Base-by-base conservation (phyloP, 1,140 invertebrate genomes). In the Dendrolimus punctatus region DNA sequence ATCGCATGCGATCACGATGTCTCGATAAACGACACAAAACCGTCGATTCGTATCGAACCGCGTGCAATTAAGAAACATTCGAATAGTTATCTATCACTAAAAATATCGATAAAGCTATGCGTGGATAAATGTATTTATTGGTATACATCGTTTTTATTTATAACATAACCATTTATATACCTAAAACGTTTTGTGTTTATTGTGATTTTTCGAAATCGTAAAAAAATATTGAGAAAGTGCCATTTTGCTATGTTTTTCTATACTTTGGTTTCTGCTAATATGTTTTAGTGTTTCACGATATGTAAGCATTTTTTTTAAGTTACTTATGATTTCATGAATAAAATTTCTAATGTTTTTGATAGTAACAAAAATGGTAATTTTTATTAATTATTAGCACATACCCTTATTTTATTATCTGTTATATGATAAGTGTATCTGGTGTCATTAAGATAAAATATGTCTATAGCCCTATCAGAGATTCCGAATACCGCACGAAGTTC, bases 81-180 rank as follows among this genome's bases (percentile, higher is more conserved):
- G 53, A 58, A 7, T 55, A 40, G 54, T 49, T 59, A 44, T 45
- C 57, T 53, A 56, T 55, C 57, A 53, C 48, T 53, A 55, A 40
- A 42, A 62, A 58, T 64, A 62, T 60, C 54, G 45, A 68, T 55
- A 57, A 49, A 67, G 71, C 73, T 70, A 65, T 64, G 60, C 71
- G 69, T 77, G 68, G 51, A 73, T 73, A 72, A 76, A 76, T 63
- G 53, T 64, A 23, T 73, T 76, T 73, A 76, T 75, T 65, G 60
- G 59, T 55, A 60, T 44, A 42, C 53, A 53, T 64, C 58, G 67
- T 77, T 73, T 66, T 68, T 67, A 70, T 71, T 67, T 68, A 72
- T 75, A 64, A 61, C 58, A 63, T 66, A 49, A 49, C 53, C 40
- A 54, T 49, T 58, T 62, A 23, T 44, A 23, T 40, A 48, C 42